Percentiles rank a stretch among this genome's conserved stretches.
phyloP scores from a whole-genome alignment of 2,888 invertebrate species.

The Saturnia pavonia region DNA sequence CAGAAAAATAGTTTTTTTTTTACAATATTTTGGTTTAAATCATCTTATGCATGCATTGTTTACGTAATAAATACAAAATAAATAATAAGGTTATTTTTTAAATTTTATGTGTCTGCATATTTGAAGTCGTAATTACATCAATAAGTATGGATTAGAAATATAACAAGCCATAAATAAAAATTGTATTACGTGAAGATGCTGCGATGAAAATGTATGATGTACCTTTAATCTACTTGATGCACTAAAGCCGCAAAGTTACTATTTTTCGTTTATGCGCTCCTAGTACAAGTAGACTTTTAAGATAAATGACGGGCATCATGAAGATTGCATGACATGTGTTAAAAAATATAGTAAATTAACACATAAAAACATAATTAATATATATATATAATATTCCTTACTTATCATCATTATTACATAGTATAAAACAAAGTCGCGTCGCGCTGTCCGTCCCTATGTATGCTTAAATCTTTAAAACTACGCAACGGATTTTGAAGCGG shows the following conservation, averaged over 20 bases:
- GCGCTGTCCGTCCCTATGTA: no score
- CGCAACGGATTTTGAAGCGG: no score
- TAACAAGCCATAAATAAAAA: not conserved
- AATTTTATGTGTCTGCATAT: not conserved
- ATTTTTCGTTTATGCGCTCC: constrained; percentile 1
- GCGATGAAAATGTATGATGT: not conserved
- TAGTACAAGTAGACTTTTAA: constrained; percentile 9
- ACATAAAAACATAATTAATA: no score
- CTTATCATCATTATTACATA: no score
- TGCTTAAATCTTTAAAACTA: no score
- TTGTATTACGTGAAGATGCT: not conserved
- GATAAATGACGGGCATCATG: constrained; percentile 11
- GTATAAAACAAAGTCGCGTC: no score
- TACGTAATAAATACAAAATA: not conserved
- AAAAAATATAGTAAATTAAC: no score
- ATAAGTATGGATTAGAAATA: not conserved
- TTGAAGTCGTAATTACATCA: not conserved
- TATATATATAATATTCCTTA: no score
- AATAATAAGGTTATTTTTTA: no score
- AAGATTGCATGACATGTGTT: not conserved
- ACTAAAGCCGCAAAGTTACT: not conserved
- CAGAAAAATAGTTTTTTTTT: no score
- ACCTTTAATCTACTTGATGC: not conserved
- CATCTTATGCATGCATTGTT: no score
- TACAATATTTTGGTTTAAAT: no score